Percentiles rank a stretch among this genome's conserved stretches.
These are phyloP conservation scores for Chiloscyllium punctatum DNA, from an alignment of 2,797 vertebrate species.

Conservation along the genomic window DNA sequence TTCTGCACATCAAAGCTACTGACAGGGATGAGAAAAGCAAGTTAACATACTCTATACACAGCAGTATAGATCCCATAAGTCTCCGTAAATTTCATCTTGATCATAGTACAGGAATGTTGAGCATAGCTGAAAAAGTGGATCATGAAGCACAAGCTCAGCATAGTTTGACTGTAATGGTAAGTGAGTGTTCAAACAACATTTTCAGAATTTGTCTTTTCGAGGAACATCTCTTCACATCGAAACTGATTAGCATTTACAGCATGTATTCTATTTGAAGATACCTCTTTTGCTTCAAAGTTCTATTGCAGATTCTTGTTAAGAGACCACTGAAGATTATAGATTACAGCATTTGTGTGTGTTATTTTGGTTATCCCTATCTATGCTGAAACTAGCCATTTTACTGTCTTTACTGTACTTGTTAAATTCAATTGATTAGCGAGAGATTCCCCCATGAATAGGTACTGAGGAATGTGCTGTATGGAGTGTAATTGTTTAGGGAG, in stretches of 20 bases:
- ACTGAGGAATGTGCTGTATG: not conserved
- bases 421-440: not conserved
- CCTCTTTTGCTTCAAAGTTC: not conserved
- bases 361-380: not conserved
- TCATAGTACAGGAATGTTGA: conserved; percentile 71
- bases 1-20: conserved; percentile 81
- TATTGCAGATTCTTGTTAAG: not conserved
- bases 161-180: conserved; percentile 87
- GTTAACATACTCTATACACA: conserved; percentile 81
- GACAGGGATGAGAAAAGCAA: conserved; percentile 85
- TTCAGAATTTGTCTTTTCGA: not conserved
- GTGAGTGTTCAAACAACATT: not conserved
- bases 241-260: not conserved
- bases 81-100: conserved; percentile 84
- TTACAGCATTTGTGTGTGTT: not conserved
- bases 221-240: not conserved
- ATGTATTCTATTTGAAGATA: no score
- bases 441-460: not conserved
- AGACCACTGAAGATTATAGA: not conserved
- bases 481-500: not conserved
- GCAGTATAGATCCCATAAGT: conserved; percentile 81
- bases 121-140: conserved; percentile 79
- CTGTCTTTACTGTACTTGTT: not conserved
- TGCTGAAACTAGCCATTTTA: not conserved
- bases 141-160: conserved; percentile 87